Percentiles rank a stretch among this genome's conserved stretches.
Evolutionary conservation across 2,113 vertebrate genomes (phyloP).

Genomic region (Clupea harengus): DNA sequence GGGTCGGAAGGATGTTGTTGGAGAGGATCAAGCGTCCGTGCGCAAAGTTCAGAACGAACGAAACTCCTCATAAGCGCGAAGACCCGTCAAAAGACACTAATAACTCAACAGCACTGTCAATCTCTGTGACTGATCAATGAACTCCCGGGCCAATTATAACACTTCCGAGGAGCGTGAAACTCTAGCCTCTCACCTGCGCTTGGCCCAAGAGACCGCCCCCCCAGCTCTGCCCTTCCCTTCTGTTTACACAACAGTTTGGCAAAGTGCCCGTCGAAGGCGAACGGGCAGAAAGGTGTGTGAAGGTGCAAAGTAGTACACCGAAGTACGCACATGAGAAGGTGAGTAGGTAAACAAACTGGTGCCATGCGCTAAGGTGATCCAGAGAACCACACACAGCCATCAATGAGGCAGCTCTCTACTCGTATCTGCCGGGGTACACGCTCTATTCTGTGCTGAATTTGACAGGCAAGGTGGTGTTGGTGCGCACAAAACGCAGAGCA

Average conservation of each 20-base stretch:
- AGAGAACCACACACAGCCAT: background rate
- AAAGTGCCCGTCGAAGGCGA: conserved; percentile 39
- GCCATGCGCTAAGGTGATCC: background rate
- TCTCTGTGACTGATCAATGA: conserved; percentile 65
- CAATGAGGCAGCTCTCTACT: too few species aligned
- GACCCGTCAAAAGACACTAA: conserved; percentile 29
- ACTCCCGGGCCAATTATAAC: conserved; percentile 61
- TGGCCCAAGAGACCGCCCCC: conserved; percentile 51
- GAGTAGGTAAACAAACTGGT: conserved; percentile 33
- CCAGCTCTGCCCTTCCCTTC: conserved; percentile 18
- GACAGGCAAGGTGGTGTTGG: background rate
- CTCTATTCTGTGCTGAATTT: background rate
- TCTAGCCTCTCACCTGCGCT: conserved; percentile 52
- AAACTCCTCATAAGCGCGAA: background rate
- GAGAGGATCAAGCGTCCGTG: background rate
- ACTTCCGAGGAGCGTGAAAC: conserved; percentile 63
- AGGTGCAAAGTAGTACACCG: background rate
- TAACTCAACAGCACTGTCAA: conserved; percentile 47
- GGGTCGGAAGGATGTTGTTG: background rate
- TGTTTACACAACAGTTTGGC: conserved; percentile 41
- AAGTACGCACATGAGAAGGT: conserved; percentile 9
- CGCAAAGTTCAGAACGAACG: background rate
- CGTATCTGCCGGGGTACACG: background rate
- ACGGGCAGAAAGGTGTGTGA: conserved; percentile 15
- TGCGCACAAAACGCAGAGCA: background rate